Conservation (phyloP, 1,140 invertebrate genomes). For the Bradysia coprophila region DNA sequence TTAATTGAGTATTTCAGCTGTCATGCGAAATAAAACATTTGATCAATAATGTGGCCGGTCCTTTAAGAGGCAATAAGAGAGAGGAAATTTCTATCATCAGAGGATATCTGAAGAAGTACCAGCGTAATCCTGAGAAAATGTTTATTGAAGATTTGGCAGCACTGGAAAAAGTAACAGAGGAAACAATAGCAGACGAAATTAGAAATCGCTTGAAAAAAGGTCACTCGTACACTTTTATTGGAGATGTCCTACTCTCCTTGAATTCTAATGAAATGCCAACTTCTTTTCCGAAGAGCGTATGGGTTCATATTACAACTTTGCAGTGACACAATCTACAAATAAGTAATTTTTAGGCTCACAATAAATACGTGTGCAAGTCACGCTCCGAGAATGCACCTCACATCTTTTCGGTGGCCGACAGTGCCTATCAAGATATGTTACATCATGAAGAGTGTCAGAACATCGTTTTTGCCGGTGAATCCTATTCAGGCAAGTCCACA, state of each 20-base stretch:
- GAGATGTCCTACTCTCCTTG: constrained; percentile 70
- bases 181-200: constrained; percentile 54
- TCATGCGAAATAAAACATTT: constrained; percentile 1
- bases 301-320: constrained; percentile 8
- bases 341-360: constrained; percentile 42
- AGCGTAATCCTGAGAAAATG: constrained; percentile 43
- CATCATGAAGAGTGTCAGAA: constrained; percentile 69
- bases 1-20: background rate
- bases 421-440: constrained; percentile 65
- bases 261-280: constrained; percentile 62
- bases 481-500: constrained; percentile 66
- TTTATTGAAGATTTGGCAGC: constrained; percentile 72
- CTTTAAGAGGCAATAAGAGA: background rate
- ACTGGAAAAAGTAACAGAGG: constrained; percentile 58
- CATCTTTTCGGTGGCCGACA: constrained; percentile 73
- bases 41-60: background rate
- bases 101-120: constrained; percentile 22
- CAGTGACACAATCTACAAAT: too few relatives aligned
- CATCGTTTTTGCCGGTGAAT: constrained; percentile 66
- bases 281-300: constrained; percentile 48
- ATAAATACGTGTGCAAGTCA: constrained; percentile 65
- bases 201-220: constrained; percentile 47
- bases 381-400: constrained; percentile 81
- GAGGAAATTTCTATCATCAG: constrained; percentile 19
- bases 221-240: constrained; percentile 70